Base-by-base conservation (phyloP, 2,888 invertebrate genomes). In the Rhaphigaster nebulosa region DNA sequence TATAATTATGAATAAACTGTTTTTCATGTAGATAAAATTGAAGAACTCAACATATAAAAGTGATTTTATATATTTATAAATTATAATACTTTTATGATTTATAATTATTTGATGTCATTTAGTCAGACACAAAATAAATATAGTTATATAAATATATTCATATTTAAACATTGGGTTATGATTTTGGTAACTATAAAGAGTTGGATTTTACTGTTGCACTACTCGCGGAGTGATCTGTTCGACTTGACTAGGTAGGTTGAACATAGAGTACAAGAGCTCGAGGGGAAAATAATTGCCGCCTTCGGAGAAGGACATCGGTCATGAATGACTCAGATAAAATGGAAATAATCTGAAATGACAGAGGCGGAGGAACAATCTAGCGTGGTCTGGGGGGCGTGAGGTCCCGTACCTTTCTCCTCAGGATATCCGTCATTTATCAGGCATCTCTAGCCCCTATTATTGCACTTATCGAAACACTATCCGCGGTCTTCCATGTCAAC, bases 311-410 rank as follows among this genome's bases (percentile, higher is more conserved):
- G 84, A 84, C 84, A 84, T 26, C 45, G 84, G 70, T 76, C 70
- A 76, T 50, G 84, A 50, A 84, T 84, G 84, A 45, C 84, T 84
- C 84, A 84, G 84, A 84, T 84, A 84, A 84, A 84, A 84, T 84
- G 84, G 84, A 84, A 84, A 84, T 84, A 84, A 84, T 84, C 84
- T 84, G 84, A 84, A 84, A 84, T 84, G 84, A 84, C 45, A 84
- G 84, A 20, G 70, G 34, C 34, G 70, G 70, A 20, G 34, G 34
- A 38, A 18, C 38, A 34, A 38, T 34, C 34, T 6, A 23, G 20
- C 70, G 6, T 34, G 70, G 70, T 18, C n/a, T n/a, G 0, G 65
- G 65, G 65, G 65, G 65, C 29, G 29, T 65, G 29, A 23, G 20
- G 70, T 20, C 8, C 70, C 23, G 34, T 4, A 15, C 70, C 70